A percentile compares a stretch with the other conserved stretches of the same genome.
phyloP scores from a whole-genome alignment of 2,888 invertebrate genomes.

The Cremastobaeus sp. region DNA sequence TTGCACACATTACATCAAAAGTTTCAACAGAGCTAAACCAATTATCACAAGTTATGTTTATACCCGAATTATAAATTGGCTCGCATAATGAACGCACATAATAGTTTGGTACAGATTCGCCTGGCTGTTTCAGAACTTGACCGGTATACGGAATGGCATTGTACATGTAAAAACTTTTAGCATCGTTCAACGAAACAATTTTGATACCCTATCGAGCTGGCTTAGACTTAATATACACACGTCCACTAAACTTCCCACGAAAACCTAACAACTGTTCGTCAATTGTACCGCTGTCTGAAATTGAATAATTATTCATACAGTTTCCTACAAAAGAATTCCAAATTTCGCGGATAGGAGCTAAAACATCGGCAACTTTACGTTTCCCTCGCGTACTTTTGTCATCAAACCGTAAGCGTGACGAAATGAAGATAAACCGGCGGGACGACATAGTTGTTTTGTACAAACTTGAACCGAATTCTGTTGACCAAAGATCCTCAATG shows the following conservation, averaged over 20 bases:
- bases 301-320: slow-evolving; percentile 19
- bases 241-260: slow-evolving; percentile 20
- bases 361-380: neutral
- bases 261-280: slow-evolving; percentile 39
- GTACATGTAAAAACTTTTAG: slow-evolving; percentile 25
- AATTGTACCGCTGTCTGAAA: slow-evolving; percentile 28
- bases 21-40: slow-evolving; percentile 25
- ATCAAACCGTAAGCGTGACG: slow-evolving; percentile 22
- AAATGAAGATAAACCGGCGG: slow-evolving; percentile 24
- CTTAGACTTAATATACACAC: slow-evolving; percentile 31
- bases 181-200: slow-evolving; percentile 35
- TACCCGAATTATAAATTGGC: slow-evolving; percentile 18
- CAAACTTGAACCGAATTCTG: neutral
- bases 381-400: slow-evolving; percentile 17
- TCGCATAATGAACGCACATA: slow-evolving; percentile 29
- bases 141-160: slow-evolving; percentile 28
- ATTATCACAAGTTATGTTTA: slow-evolving; percentile 19
- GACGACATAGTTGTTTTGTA: slow-evolving; percentile 20
- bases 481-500: slow-evolving; percentile 2
- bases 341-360: neutral
- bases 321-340: slow-evolving; percentile 23
- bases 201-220: slow-evolving; percentile 31
- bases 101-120: slow-evolving; percentile 27
- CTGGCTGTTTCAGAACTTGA: neutral
- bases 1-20: slow-evolving; percentile 1